phyloP scores from a whole-genome alignment of 2,113 vertebrate genomes.

The Lates calcarifer region DNA sequence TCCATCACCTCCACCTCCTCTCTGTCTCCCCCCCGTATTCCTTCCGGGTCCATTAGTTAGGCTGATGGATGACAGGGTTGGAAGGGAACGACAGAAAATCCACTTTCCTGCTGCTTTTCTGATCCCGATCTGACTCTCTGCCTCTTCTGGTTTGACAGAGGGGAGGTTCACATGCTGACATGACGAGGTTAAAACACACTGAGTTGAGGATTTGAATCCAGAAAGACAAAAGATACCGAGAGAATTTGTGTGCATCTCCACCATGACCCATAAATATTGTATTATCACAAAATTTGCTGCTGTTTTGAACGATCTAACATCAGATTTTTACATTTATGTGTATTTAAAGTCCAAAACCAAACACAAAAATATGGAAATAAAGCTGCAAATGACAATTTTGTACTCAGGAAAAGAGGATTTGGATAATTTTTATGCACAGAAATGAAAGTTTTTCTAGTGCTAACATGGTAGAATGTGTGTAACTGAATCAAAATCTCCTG shows the following conservation, averaged over 20 bases:
- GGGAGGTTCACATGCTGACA: constrained; percentile 29
- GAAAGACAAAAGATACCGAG: neutral
- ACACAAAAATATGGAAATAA: neutral
- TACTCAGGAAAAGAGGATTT: neutral
- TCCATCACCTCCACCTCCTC: neutral
- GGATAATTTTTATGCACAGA: neutral
- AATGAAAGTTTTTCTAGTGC: neutral
- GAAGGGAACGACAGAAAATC: constrained; percentile 49
- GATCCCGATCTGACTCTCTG: constrained; percentile 19
- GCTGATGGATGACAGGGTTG: constrained; percentile 56
- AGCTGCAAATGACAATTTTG: neutral
- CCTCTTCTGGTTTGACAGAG: constrained; percentile 18
- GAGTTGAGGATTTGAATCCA: neutral
- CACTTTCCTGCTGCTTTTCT: constrained; percentile 41
- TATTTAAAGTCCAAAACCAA: no score
- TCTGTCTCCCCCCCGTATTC: constrained; percentile 3
- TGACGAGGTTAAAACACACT: constrained; percentile 11
- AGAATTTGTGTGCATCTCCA: no score
- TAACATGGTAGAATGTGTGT: neutral
- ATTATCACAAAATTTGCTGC: no score
- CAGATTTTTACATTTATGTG: no score
- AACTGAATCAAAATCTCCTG: neutral
- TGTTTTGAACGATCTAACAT: no score
- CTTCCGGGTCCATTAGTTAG: constrained; percentile 55
- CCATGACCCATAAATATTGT: no score